These are phyloP conservation scores for Eupithecia tripunctaria DNA, from an alignment of 2,888 invertebrate species.

Conservation along the genomic window DNA sequence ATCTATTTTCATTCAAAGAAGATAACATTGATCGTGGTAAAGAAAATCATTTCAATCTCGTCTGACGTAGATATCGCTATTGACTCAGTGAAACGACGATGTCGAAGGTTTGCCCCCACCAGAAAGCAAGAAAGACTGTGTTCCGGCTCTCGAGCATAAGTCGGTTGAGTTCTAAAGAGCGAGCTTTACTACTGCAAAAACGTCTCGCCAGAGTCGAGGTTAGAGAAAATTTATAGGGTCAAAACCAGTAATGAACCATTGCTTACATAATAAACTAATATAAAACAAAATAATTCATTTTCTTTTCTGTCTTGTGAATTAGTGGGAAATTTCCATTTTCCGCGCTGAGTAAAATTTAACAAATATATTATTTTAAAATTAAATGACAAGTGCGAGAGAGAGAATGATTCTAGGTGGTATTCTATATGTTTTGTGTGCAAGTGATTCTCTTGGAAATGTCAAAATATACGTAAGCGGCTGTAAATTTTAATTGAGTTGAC, in stretches of 20 bases:
- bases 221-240: neutral
- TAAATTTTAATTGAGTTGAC: no score
- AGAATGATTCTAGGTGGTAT: no score
- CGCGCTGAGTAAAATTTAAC: no score
- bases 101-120: slow-evolving; percentile 29
- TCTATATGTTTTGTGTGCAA: no score
- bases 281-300: no score
- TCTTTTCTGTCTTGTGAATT: no score
- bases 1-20: neutral
- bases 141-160: slow-evolving; percentile 66
- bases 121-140: slow-evolving; percentile 64
- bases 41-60: neutral
- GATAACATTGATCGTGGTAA: neutral
- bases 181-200: slow-evolving; percentile 53
- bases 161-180: slow-evolving; percentile 58
- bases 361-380: no score
- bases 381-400: no score
- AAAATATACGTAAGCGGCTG: no score
- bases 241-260: neutral
- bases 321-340: no score
- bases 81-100: slow-evolving; percentile 4
- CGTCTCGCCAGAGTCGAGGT: slow-evolving; percentile 37
- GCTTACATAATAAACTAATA: no score
- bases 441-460: no score
- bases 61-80: neutral